phyloP scores from a whole-genome alignment of 2,113 vertebrate species.

The Oncorhynchus tshawytscha region DNA sequence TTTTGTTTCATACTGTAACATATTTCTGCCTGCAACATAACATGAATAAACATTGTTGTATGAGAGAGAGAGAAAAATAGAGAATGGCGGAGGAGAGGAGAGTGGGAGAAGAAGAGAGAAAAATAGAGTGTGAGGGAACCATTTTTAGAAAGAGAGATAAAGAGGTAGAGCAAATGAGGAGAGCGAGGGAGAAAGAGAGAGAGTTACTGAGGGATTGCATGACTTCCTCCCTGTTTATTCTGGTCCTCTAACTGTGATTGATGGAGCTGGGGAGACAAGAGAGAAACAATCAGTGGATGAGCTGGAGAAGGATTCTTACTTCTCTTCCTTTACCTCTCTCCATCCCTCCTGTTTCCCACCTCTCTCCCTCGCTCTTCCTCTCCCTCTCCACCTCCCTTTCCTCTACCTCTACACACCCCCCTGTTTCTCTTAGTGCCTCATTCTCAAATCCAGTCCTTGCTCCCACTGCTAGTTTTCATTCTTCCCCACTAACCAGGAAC shows the following conservation, averaged over 20 bases:
- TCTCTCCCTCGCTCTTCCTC: neutral
- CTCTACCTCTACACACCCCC: neutral
- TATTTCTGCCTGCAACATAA: no score
- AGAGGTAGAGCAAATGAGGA: neutral
- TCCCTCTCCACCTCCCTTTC: constrained; percentile 8
- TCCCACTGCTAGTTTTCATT: neutral
- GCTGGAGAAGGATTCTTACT: constrained; percentile 31
- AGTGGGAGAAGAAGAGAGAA: neutral
- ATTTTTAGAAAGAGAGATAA: constrained; percentile 19
- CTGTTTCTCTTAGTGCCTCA: neutral
- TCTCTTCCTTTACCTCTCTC: neutral
- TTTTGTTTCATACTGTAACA: no score
- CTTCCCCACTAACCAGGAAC: neutral
- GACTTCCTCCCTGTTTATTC: constrained; percentile 59
- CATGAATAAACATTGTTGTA: no score
- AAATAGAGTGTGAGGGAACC: constrained; percentile 12
- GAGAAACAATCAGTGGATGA: constrained; percentile 43
- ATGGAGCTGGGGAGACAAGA: constrained; percentile 55
- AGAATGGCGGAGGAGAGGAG: no score
- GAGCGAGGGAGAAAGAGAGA: neutral
- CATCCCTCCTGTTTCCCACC: constrained; percentile 6
- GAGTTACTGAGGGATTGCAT: constrained; percentile 32
- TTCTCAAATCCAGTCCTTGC: constrained; percentile 6
- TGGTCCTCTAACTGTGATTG: constrained; percentile 60
- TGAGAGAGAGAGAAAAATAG: no score